These are phyloP conservation scores for Pantherophis guttatus DNA, from an alignment of 2,113 vertebrate species.

Conservation along the genomic window DNA sequence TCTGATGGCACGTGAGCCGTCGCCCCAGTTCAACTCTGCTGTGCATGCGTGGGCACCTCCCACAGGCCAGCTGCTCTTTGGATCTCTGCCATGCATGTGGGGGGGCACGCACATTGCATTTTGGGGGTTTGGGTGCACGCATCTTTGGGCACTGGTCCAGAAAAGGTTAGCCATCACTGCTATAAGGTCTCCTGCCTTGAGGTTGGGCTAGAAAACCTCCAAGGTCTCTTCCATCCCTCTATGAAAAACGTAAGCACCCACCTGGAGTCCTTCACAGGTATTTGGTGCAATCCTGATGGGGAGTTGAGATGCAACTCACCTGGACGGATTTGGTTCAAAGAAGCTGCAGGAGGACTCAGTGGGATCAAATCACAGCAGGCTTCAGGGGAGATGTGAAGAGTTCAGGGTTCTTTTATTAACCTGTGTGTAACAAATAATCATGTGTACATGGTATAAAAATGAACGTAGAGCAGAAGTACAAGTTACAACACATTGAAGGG, in stretches of 20 bases:
- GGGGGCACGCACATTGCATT: too few species aligned
- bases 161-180: too few species aligned
- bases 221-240: too few species aligned
- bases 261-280: not conserved
- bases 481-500: constrained; percentile 59
- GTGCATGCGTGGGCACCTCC: too few species aligned
- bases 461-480: constrained; percentile 51
- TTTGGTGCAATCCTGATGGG: not conserved
- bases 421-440: constrained; percentile 78
- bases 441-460: constrained; percentile 77
- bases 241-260: not conserved
- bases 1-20: too few species aligned
- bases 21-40: too few species aligned
- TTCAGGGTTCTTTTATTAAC: constrained; percentile 78
- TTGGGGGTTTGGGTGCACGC: too few species aligned
- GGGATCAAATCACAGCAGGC: not conserved
- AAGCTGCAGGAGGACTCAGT: not conserved
- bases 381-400: constrained; percentile 31
- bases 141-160: too few species aligned
- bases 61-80: too few species aligned
- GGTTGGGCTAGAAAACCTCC: too few species aligned
- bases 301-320: not conserved
- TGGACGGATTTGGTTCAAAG: not conserved
- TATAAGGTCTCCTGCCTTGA: too few species aligned
- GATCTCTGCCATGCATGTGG: too few species aligned